Percentiles rank a stretch among this genome's conserved stretches.
Conservation (phyloP, 2,113 vertebrate genomes). For the Syngnathus typhle region DNA sequence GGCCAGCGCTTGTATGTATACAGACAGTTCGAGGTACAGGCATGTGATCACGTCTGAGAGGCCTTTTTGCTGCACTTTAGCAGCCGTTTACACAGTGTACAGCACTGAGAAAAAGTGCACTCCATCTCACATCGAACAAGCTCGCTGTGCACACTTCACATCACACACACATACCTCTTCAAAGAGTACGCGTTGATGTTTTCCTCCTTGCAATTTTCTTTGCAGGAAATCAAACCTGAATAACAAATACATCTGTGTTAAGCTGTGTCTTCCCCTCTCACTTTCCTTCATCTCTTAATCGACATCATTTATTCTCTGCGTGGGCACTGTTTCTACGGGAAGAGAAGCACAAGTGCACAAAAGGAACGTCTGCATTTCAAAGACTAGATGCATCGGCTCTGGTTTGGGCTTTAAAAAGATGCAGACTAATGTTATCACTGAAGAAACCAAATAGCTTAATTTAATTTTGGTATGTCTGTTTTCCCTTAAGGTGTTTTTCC, state of each 20-base stretch:
- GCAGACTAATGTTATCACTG: slow-evolving; percentile 28
- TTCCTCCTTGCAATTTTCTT: slow-evolving; percentile 3
- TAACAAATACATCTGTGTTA: slow-evolving; percentile 10
- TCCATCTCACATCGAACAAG: not conserved
- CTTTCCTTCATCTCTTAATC: slow-evolving; percentile 32
- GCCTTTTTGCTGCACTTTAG: slow-evolving; percentile 3
- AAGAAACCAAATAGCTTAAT: slow-evolving; percentile 62
- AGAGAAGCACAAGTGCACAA: not conserved
- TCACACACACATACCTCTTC: slow-evolving; percentile 2
- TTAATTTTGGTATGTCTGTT: slow-evolving; percentile 61
- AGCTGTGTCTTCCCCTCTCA: slow-evolving; percentile 25
- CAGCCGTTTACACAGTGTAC: not conserved
- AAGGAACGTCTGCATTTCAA: not conserved
- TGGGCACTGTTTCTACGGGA: not conserved
- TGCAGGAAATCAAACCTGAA: slow-evolving; percentile 11
- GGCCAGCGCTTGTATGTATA: not conserved
- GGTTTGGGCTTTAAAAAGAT: not conserved
- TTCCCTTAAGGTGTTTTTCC: slow-evolving; percentile 53
- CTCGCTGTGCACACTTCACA: not conserved
- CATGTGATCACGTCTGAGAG: not conserved
- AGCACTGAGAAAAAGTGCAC: slow-evolving; percentile 1
- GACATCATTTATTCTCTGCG: slow-evolving; percentile 5
- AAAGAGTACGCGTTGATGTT: not conserved
- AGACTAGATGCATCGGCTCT: not conserved
- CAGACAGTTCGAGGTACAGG: not conserved